Evolutionary conservation across 2,797 vertebrate species (phyloP).

Genomic region (Fundulus diaphanus): DNA sequence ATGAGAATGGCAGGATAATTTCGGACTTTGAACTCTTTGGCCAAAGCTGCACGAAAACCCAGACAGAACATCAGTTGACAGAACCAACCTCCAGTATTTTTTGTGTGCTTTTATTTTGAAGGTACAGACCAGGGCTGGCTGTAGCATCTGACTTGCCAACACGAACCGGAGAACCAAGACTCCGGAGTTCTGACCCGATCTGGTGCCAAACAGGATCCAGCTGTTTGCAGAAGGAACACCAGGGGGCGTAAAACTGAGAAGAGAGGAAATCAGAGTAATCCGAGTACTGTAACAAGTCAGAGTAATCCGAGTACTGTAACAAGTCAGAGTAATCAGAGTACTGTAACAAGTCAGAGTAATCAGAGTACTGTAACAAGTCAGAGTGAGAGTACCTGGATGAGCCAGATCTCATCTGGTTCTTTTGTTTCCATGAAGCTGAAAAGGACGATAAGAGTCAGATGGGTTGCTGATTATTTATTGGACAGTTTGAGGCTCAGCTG

Average conservation of each 20-base stretch:
- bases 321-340: too few relatives aligned
- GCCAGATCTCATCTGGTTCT: constrained; percentile 71
- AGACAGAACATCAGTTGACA: not conserved
- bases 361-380: too few relatives aligned
- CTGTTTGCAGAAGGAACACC: constrained; percentile 93
- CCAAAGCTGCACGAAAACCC: constrained; percentile 81
- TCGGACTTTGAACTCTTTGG: constrained; percentile 90
- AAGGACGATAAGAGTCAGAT: not conserved
- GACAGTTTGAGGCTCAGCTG: not conserved
- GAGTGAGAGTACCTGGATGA: constrained; percentile 74
- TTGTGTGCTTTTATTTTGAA: not conserved
- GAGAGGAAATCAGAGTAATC: not conserved
- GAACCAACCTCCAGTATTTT: not conserved
- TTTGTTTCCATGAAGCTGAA: constrained; percentile 75
- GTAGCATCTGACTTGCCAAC: constrained; percentile 93
- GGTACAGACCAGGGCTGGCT: constrained; percentile 59
- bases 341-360: too few relatives aligned
- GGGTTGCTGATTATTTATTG: not conserved
- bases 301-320: not conserved
- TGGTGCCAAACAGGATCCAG: constrained; percentile 92
- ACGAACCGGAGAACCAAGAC: constrained; percentile 87
- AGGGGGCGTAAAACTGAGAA: constrained; percentile 91
- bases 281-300: not conserved
- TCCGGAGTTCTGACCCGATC: constrained; percentile 89
- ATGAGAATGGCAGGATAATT: constrained; percentile 93